phyloP scores from a whole-genome alignment of 2,888 invertebrate species.

The Gibbula magus region DNA sequence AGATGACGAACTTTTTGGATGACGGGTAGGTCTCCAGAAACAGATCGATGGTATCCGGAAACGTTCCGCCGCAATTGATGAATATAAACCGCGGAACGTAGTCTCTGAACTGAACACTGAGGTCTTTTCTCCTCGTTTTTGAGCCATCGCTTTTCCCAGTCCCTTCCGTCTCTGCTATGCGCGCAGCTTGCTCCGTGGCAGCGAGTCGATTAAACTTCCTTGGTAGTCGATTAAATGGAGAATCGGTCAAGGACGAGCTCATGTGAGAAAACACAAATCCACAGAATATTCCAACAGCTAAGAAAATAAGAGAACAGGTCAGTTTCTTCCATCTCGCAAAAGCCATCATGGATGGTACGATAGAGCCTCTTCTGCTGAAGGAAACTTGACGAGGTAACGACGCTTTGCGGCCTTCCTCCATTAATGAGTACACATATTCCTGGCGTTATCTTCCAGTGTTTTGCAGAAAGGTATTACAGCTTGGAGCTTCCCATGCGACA shows the following conservation, averaged over 20 bases:
- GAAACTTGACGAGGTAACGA: slow-evolving; percentile 1
- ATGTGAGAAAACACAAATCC: not conserved
- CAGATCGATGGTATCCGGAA: slow-evolving; percentile 35
- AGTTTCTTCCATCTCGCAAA: slow-evolving; percentile 7
- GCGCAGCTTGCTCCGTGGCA: not conserved
- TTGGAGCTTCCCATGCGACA: no score
- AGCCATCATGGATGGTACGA: not conserved
- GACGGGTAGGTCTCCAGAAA: slow-evolving; percentile 44
- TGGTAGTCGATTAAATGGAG: no score
- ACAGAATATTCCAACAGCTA: not conserved
- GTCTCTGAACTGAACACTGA: slow-evolving; percentile 36
- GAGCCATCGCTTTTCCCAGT: not conserved
- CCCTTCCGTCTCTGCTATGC: not conserved
- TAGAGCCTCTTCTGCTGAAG: not conserved
- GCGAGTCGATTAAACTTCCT: not conserved
- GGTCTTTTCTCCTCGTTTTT: slow-evolving; percentile 28
- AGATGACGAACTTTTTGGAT: slow-evolving; percentile 32
- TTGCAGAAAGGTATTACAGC: no score
- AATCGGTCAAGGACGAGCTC: no score
- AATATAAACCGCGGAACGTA: slow-evolving; percentile 41
- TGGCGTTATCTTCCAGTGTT: no score
- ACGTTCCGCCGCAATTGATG: slow-evolving; percentile 39
- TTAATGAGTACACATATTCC: not conserved
- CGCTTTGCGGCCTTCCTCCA: not conserved
- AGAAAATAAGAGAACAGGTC: not conserved